phyloP scores from a whole-genome alignment of 2,797 vertebrate species.

The Sternarchorhynchus goeldii region DNA sequence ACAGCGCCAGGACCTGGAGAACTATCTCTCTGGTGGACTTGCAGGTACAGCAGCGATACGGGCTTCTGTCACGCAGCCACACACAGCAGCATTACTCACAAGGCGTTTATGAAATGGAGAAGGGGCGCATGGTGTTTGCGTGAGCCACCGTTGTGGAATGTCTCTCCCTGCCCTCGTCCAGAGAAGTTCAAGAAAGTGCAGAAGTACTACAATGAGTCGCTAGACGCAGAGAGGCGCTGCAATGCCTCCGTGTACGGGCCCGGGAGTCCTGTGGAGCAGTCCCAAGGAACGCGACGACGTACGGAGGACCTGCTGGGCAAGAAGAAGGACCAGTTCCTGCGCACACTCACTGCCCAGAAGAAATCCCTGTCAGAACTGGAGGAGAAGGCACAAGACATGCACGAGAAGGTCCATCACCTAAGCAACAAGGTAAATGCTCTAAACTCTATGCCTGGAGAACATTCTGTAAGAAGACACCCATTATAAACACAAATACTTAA shows the following conservation, averaged over 20 bases:
- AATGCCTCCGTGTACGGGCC: conserved; percentile 67
- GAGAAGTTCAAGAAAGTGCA: conserved; percentile 79
- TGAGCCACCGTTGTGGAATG: background rate
- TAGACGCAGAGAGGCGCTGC: conserved; percentile 68
- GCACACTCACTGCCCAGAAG: conserved; percentile 65
- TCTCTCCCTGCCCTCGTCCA: conserved; percentile 56
- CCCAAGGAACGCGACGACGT: conserved; percentile 50
- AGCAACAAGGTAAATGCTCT: conserved; percentile 73
- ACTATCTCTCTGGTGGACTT: conserved; percentile 68
- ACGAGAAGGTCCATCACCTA: conserved; percentile 65
- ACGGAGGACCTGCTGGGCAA: conserved; percentile 66
- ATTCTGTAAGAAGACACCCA: background rate
- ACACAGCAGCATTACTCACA: too few species aligned
- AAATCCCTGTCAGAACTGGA: conserved; percentile 75
- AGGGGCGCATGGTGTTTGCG: background rate
- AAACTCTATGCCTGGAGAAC: background rate
- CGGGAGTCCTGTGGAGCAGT: conserved; percentile 67
- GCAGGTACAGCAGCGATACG: conserved; percentile 66
- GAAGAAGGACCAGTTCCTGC: conserved; percentile 63
- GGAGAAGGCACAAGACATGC: conserved; percentile 68
- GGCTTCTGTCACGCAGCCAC: background rate
- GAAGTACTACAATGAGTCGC: conserved; percentile 69
- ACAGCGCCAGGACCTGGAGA: conserved; percentile 64
- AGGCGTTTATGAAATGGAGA: background rate
- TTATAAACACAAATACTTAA: background rate